A percentile compares a stretch with the other conserved stretches of the same genome.
Evolutionary conservation across 2,113 vertebrate genomes (phyloP).

Genomic region (Bolborhynchus lineola): DNA sequence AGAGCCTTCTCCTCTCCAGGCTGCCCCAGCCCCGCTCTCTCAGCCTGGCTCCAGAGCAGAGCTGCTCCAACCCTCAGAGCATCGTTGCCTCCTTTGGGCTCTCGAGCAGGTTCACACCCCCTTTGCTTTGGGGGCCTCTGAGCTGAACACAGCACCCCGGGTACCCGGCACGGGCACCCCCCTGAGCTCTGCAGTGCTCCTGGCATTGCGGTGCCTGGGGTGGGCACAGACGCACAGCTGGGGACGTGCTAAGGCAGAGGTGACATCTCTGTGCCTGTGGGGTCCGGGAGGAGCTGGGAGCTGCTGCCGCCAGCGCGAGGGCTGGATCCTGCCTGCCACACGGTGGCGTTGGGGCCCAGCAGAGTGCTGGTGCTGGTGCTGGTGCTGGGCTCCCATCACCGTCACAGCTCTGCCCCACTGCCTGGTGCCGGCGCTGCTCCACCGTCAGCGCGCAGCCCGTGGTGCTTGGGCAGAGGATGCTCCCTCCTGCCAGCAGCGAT

Average conservation of each 20-base stretch:
- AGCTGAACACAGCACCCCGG: background rate
- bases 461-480: background rate
- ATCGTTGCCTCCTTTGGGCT: background rate
- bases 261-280: background rate
- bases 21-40: background rate
- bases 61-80: background rate
- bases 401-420: background rate
- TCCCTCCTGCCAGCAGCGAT: background rate
- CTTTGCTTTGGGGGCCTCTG: background rate
- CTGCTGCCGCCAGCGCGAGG: fast-evolving
- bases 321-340: background rate
- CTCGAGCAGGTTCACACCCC: background rate
- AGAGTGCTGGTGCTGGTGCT: background rate
- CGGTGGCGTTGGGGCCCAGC: slow-evolving; percentile 2
- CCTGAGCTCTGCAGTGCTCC: background rate
- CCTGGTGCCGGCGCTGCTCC: fast-evolving
- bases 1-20: background rate
- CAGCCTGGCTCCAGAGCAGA: background rate
- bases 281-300: background rate
- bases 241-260: background rate
- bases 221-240: fast-evolving
- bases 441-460: fast-evolving
- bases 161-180: fast-evolving
- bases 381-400: background rate
- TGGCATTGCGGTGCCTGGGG: background rate